Evolutionary conservation across 2,113 vertebrate species (phyloP).

Genomic region (Gasterosteus aculeatus): DNA sequence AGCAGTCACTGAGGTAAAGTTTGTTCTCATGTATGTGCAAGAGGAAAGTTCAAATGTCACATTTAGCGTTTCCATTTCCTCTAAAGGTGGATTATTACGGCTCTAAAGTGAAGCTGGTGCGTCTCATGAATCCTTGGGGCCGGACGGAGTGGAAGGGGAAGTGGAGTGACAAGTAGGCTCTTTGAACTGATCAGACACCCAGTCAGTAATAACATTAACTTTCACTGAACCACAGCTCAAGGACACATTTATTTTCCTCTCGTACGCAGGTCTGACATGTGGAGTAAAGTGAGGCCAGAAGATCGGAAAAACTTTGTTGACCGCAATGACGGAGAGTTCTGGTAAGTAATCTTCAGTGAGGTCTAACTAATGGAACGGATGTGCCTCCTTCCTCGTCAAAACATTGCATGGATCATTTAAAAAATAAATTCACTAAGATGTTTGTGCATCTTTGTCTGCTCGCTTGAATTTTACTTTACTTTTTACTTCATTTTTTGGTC

Average conservation of each 20-base stretch:
- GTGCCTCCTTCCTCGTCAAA: background rate
- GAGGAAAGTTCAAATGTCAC: background rate
- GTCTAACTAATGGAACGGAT: background rate
- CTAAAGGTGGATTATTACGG: constrained; percentile 12
- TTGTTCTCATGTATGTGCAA: background rate
- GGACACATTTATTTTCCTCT: background rate
- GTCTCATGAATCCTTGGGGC: constrained; percentile 64
- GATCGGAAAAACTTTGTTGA: constrained; percentile 37
- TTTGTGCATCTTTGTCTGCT: background rate
- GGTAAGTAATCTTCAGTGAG: constrained; percentile 33
- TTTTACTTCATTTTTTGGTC: background rate
- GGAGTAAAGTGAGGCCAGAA: constrained; percentile 24
- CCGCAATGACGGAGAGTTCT: constrained; percentile 60
- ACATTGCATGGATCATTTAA: background rate
- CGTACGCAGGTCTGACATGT: constrained; percentile 43
- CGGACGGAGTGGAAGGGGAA: constrained; percentile 38
- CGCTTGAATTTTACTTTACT: background rate
- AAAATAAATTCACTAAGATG: background rate
- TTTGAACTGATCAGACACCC: background rate
- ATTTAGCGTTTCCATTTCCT: background rate
- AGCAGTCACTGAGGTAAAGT: constrained; percentile 50
- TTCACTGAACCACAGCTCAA: background rate
- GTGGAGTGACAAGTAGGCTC: constrained; percentile 58
- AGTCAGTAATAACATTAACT: background rate
- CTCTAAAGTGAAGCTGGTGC: constrained; percentile 50